Conservation (phyloP, 2,888 invertebrate genomes). For the Euzetes globulus region DNA sequence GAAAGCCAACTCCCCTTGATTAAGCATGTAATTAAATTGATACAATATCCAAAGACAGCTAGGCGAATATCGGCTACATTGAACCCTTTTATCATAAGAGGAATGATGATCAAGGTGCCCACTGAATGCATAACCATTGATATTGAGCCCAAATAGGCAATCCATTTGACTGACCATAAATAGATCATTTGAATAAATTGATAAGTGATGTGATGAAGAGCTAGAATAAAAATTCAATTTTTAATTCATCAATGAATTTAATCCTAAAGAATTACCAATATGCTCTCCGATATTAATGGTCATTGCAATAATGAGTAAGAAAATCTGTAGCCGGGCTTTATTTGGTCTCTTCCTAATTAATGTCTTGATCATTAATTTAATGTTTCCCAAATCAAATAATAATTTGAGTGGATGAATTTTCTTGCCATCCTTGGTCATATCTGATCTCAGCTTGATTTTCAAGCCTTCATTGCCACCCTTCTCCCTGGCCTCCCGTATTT, state of each 20-base stretch:
- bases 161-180: background rate
- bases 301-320: background rate
- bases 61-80: background rate
- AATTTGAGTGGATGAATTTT: background rate
- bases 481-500: background rate
- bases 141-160: background rate
- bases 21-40: too few species aligned
- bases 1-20: too few species aligned
- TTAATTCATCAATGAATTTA: too few species aligned
- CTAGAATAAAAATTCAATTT: too few species aligned
- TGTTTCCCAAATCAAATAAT: constrained; percentile 23
- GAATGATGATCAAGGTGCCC: background rate
- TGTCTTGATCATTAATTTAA: constrained; percentile 3
- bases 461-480: background rate
- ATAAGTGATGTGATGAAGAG: background rate
- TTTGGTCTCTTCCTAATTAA: constrained; percentile 4
- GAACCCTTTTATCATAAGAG: background rate
- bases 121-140: background rate
- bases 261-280: background rate
- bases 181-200: background rate
- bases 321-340: background rate
- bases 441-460: background rate
- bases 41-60: background rate
- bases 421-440: background rate
- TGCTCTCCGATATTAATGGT: too few species aligned